These are phyloP conservation scores for Eristalis intricaria DNA, from an alignment of 2,888 invertebrate genomes.

Conservation along the genomic window DNA sequence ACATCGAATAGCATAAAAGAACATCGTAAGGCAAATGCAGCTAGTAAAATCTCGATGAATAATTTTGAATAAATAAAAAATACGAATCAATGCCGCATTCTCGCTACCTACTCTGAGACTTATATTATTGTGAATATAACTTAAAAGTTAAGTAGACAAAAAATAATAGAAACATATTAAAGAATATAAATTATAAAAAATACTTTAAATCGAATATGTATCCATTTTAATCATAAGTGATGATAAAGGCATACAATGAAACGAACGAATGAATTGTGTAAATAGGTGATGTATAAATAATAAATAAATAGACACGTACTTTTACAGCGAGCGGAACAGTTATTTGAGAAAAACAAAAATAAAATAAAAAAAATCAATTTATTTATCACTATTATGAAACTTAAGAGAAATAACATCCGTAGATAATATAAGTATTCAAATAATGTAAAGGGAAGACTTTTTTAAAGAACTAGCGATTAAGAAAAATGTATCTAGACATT, in stretches of 20 bases:
- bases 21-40: too few species aligned
- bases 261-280: slow-evolving; percentile 56
- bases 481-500: slow-evolving; percentile 33
- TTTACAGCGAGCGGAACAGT: neutral
- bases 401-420: slow-evolving; percentile 37
- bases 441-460: slow-evolving; percentile 70
- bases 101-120: slow-evolving; percentile 58
- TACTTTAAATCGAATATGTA: slow-evolving; percentile 38
- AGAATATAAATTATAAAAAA: slow-evolving; percentile 16
- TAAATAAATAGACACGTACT: neutral
- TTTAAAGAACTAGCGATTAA: slow-evolving; percentile 40
- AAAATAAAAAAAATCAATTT: slow-evolving; percentile 17
- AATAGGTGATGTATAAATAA: slow-evolving; percentile 14
- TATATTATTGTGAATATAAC: slow-evolving; percentile 66
- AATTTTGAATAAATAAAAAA: neutral
- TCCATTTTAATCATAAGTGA: slow-evolving; percentile 46
- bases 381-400: neutral
- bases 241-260: slow-evolving; percentile 31
- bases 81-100: slow-evolving; percentile 9
- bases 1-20: neutral
- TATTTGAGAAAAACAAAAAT: slow-evolving; percentile 10
- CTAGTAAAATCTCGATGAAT: too few species aligned
- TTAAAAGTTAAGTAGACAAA: slow-evolving; percentile 60
- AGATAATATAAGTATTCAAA: slow-evolving; percentile 61
- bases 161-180: slow-evolving; percentile 18